Evolutionary conservation across 2,113 vertebrate species (phyloP), one percentile per base, ranked within the genome.

Genomic region (Smithornis capensis): DNA sequence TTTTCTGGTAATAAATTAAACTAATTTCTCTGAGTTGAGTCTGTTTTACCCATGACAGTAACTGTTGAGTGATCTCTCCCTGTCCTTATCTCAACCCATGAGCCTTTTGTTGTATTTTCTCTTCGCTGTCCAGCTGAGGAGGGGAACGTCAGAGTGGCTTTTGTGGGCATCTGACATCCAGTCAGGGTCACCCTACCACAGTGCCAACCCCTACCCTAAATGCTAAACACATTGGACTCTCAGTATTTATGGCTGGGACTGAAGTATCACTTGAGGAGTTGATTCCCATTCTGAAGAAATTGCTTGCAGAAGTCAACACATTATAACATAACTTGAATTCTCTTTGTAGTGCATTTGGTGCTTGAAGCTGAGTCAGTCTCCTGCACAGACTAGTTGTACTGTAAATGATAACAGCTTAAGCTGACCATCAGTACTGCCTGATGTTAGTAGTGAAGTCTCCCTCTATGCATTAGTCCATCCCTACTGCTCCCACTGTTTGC

Each of bases 261-360:
- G 50, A 77, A 70, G 55, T 77, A 81, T 74, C 55, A 40, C 50
- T 83, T 68, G 65, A 7, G 38, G 71, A 70, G n/a, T 77, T 84
- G 71, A 95, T 83, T 93, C 56, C 49, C 6, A 33, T 89, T 95
- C 55, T 71, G 85, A 95, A 87, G 92, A 95, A 94, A 95, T 65
- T 88, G 92, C 84, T 94, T 90, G 92, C 77, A 87, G 95, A 96
- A 96, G 88, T 94, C 92, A 95, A 86, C 74, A 80, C 87, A 84
- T 63, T 79, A 53, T 94, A 90, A 90, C 68, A 83, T 37, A 79
- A 89, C 94, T 93, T 94, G 55, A 47, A 63, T 90, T 97, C 95
- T 94, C 42, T 68, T 95, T 92, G 84, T 70, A 80, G 62, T 84
- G 75, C 65, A 63, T 64, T 91, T 27, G 33, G 79, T 87, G 45